Evolutionary conservation across 1,140 invertebrate species (phyloP).

Genomic region (Mactra quadrangularis): DNA sequence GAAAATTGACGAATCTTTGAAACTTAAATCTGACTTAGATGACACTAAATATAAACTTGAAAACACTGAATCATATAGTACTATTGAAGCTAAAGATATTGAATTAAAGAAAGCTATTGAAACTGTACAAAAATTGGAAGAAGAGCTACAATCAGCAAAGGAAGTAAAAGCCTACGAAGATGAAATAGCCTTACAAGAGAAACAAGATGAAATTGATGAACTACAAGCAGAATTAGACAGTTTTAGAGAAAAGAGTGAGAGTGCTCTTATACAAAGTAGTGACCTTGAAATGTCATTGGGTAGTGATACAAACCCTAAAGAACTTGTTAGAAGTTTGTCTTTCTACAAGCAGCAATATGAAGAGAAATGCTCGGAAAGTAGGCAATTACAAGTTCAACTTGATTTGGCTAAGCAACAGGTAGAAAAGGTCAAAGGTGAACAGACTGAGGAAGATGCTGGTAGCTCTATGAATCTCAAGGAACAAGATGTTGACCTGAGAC

Average conservation of each 20-base stretch:
- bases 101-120: slow-evolving; percentile 48
- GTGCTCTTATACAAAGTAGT: slow-evolving; percentile 42
- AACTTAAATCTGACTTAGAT: slow-evolving; percentile 12
- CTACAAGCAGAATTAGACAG: slow-evolving; percentile 60
- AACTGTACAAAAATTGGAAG: slow-evolving; percentile 49
- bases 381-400: slow-evolving; percentile 40
- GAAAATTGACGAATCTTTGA: slow-evolving; percentile 16
- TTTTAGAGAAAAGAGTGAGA: slow-evolving; percentile 40
- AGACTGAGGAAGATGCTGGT: slow-evolving; percentile 41
- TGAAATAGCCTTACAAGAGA: slow-evolving; percentile 50
- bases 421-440: slow-evolving; percentile 48
- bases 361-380: slow-evolving; percentile 51
- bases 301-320: slow-evolving; percentile 30
- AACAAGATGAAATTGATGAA: slow-evolving; percentile 61
- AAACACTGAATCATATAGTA: not conserved
- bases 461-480: no score
- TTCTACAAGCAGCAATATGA: slow-evolving; percentile 62
- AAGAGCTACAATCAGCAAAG: slow-evolving; percentile 49
- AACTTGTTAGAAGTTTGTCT: slow-evolving; percentile 53
- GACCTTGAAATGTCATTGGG: slow-evolving; percentile 24
- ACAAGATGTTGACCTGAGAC: slow-evolving; percentile 29
- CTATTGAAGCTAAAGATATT: slow-evolving; percentile 29
- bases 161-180: slow-evolving; percentile 54
- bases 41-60: slow-evolving; percentile 35
- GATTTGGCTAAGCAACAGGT: slow-evolving; percentile 47